Evolutionary conservation across 1,140 invertebrate species (phyloP).

Genomic region (Sycophaga agraensis): DNA sequence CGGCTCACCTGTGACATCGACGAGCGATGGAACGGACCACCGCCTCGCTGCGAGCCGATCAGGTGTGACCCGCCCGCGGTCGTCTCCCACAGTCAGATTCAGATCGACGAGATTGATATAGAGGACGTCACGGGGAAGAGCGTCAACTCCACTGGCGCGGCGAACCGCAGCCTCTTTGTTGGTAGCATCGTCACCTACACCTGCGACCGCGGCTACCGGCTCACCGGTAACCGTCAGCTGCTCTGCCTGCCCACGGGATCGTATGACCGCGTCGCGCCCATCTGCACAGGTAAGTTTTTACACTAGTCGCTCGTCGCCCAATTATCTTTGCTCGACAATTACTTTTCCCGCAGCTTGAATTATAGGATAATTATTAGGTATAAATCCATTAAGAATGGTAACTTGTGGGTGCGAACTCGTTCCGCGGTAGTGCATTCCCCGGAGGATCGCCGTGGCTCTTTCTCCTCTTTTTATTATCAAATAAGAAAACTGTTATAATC

Average conservation of each 20-base stretch:
- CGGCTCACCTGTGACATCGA: conserved; percentile 88
- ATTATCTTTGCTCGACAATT: too few relatives aligned
- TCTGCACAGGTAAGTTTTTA: conserved; percentile 70
- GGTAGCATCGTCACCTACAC: conserved; percentile 74
- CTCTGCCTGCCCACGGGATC: conserved; percentile 74
- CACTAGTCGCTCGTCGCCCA: too few relatives aligned
- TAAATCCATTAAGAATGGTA: too few relatives aligned
- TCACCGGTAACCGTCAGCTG: conserved; percentile 70
- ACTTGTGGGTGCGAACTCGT: too few relatives aligned
- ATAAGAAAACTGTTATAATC: too few relatives aligned
- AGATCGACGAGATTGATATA: conserved; percentile 57
- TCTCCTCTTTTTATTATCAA: too few relatives aligned
- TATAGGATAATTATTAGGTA: too few relatives aligned
- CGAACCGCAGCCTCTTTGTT: conserved; percentile 65
- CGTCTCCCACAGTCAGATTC: conserved; percentile 72
- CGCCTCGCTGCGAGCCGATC: conserved; percentile 82
- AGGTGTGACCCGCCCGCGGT: conserved; percentile 72
- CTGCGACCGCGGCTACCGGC: conserved; percentile 70
- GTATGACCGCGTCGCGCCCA: conserved; percentile 76
- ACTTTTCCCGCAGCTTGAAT: too few relatives aligned
- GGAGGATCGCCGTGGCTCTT: too few relatives aligned
- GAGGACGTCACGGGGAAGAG: conserved; percentile 27
- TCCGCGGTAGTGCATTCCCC: too few relatives aligned
- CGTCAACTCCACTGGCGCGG: conserved; percentile 13
- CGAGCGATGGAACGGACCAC: conserved; percentile 90